phyloP scores from a whole-genome alignment of 2,888 invertebrate genomes.

The Papilio elwesi region DNA sequence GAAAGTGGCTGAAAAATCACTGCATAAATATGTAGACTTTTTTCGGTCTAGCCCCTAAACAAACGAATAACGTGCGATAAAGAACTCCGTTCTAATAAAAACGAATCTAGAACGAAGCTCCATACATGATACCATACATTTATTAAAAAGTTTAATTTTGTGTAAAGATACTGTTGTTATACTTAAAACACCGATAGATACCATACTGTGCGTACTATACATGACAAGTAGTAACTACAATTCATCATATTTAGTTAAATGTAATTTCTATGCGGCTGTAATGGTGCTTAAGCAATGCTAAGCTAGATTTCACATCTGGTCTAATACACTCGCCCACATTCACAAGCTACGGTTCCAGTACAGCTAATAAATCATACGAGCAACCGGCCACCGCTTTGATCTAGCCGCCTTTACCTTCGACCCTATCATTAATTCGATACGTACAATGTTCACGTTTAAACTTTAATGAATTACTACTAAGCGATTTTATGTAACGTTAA shows the following conservation, averaged over 20 bases:
- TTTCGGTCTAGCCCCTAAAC: too few relatives aligned
- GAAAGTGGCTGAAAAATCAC: too few relatives aligned
- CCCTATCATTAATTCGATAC: constrained; percentile 69
- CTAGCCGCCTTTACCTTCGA: constrained; percentile 77
- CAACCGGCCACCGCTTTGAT: constrained; percentile 66
- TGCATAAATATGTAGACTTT: too few relatives aligned
- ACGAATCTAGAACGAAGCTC: too few relatives aligned
- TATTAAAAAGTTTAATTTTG: too few relatives aligned
- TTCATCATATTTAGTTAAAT: background rate
- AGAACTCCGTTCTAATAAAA: too few relatives aligned
- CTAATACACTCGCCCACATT: constrained; percentile 27
- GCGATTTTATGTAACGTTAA: constrained; percentile 52
- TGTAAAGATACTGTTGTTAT: too few relatives aligned
- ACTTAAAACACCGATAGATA: too few relatives aligned
- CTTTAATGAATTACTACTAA: constrained; percentile 68
- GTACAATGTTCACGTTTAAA: constrained; percentile 60
- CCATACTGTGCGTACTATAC: background rate
- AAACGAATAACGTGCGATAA: too few relatives aligned
- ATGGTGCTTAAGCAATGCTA: background rate
- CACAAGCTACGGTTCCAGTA: constrained; percentile 34
- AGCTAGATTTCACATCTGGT: constrained; percentile 13
- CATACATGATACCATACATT: too few relatives aligned
- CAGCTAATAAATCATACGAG: constrained; percentile 51
- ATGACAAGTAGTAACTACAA: background rate
- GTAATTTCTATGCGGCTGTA: background rate